Conservation (phyloP, 1,140 invertebrate species). For the Oryctes rhinoceros region DNA sequence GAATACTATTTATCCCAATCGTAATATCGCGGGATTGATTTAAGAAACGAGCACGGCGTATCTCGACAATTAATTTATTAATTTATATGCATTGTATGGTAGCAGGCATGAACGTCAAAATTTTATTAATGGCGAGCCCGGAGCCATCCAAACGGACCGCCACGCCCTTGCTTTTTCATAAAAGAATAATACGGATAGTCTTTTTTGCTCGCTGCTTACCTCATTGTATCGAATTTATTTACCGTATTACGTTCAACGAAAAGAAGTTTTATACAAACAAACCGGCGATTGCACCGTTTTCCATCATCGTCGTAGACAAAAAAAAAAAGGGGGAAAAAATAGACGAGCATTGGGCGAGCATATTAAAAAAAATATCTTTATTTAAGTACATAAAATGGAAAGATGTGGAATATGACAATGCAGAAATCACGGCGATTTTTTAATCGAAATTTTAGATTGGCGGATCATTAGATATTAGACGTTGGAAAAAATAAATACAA, state of each 20-base stretch:
- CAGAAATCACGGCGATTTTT: no score
- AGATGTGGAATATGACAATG: no score
- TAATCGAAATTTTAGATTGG: no score
- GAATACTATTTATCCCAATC: no score
- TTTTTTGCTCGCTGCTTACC: not conserved
- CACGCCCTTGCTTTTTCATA: not conserved
- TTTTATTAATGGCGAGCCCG: slow-evolving; percentile 14
- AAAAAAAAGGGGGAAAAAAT: no score
- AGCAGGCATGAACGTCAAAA: not conserved
- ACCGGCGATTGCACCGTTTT: not conserved
- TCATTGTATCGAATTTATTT: slow-evolving; percentile 7
- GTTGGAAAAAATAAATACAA: no score
- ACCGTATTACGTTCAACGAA: not conserved
- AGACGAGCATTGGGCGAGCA: no score
- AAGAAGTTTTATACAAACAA: slow-evolving; percentile 15
- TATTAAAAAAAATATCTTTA: no score
- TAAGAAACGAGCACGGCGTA: not conserved
- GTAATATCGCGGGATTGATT: no score
- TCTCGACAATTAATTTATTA: not conserved
- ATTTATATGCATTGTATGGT: slow-evolving; percentile 5
- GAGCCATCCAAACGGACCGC: not conserved
- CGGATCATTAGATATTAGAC: no score
- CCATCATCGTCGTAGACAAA: not conserved
- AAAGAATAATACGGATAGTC: not conserved
- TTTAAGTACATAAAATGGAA: no score